Conservation (phyloP, 2,888 invertebrate genomes). For the Drosophila rubida region DNA sequence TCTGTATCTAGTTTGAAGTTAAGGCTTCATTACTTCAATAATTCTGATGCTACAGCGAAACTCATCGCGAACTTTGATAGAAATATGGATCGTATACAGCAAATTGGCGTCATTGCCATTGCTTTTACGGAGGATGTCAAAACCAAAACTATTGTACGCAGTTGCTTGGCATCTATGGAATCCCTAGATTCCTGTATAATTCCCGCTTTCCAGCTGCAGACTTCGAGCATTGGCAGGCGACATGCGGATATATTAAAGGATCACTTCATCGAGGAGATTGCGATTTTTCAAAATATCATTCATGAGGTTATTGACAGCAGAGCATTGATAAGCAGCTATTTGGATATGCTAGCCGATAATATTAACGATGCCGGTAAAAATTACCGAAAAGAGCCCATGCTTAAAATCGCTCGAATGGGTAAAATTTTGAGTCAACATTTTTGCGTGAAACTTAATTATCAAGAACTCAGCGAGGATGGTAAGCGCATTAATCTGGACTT, state of each 20-base stretch:
- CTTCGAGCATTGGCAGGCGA: conserved; percentile 23
- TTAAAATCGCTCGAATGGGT: conserved; percentile 74
- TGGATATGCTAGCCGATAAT: conserved; percentile 71
- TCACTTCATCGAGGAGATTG: conserved; percentile 82
- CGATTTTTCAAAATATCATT: conserved; percentile 74
- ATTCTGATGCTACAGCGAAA: conserved; percentile 43
- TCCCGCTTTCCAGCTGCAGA: conserved; percentile 76
- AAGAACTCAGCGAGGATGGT: conserved; percentile 49
- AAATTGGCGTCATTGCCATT: conserved; percentile 83
- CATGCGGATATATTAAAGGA: conserved; percentile 80
- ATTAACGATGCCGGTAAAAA: conserved; percentile 58
- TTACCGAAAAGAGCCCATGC: conserved; percentile 52
- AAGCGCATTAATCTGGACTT: conserved; percentile 73
- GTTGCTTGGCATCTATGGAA: conserved; percentile 83
- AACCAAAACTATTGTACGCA: conserved; percentile 81
- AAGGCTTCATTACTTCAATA: no score
- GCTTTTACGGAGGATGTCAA: conserved; percentile 79
- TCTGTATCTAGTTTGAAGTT: conserved; percentile 72
- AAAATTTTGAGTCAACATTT: conserved; percentile 80
- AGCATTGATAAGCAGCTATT: conserved; percentile 76
- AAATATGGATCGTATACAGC: conserved; percentile 82
- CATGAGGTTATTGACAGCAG: conserved; percentile 83
- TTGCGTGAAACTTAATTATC: conserved; percentile 63
- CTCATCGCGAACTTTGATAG: conserved; percentile 82
- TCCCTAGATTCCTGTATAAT: conserved; percentile 82